phyloP scores from a whole-genome alignment of 2,888 invertebrate genomes.

The Antitype chi region DNA sequence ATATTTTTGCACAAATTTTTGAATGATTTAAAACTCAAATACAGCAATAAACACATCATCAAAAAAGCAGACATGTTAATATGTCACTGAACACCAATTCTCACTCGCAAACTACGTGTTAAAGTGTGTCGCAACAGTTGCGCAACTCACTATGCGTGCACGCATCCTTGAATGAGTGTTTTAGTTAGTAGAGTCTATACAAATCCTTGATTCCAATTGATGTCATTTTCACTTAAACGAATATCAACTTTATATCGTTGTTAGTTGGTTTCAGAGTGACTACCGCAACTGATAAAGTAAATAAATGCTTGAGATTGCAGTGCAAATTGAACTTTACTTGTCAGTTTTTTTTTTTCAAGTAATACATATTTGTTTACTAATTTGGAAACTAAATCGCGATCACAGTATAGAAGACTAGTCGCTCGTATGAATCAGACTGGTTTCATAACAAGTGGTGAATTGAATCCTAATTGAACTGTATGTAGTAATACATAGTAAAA shows the following conservation, averaged over 20 bases:
- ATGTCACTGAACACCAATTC: slow-evolving; percentile 43
- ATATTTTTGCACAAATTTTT: not conserved
- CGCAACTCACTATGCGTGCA: slow-evolving; percentile 30
- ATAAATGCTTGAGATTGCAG: not conserved
- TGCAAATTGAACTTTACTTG: not conserved
- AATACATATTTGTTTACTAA: not conserved
- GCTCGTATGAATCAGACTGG: slow-evolving; percentile 53
- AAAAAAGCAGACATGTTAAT: slow-evolving; percentile 20
- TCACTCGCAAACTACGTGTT: slow-evolving; percentile 19
- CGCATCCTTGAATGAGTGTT: slow-evolving; percentile 58
- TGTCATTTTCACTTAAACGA: not conserved
- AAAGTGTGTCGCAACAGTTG: slow-evolving; percentile 46
- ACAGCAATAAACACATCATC: slow-evolving; percentile 3
- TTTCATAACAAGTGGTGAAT: slow-evolving; percentile 48
- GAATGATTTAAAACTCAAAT: not conserved
- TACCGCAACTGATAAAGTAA: no score
- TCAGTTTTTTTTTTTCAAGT: not conserved
- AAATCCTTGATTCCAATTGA: not conserved
- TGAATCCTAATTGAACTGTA: slow-evolving; percentile 50
- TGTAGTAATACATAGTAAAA: slow-evolving; percentile 38
- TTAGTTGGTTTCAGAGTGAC: not conserved
- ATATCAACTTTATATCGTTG: accelerated
- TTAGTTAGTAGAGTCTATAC: slow-evolving; percentile 1
- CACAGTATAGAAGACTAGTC: slow-evolving; percentile 19
- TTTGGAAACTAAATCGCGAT: slow-evolving; percentile 15